These are phyloP conservation scores for Rhopilema esculentum DNA, from an alignment of 30 jellyfish, hydroid and myxozoan genomes.

Conservation along the genomic window DNA sequence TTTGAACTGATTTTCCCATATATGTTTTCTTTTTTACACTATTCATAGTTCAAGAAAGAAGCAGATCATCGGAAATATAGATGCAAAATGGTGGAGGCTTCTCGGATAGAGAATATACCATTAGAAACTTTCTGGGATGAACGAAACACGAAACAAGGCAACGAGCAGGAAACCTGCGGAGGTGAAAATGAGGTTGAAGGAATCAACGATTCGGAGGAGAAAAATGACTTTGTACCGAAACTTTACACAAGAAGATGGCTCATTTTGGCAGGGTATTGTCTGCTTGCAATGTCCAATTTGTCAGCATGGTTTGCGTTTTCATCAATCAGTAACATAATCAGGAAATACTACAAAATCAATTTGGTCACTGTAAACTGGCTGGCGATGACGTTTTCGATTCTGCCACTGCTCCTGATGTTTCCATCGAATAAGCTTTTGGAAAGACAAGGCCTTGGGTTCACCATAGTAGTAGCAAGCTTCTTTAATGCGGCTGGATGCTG, in stretches of 20 bases:
- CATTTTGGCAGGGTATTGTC: slow-evolving; percentile 68
- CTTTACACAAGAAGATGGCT: slow-evolving; percentile 73
- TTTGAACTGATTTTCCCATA: background rate
- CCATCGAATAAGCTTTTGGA: slow-evolving; percentile 76
- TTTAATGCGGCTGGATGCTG: slow-evolving; percentile 75
- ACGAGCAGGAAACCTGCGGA: background rate
- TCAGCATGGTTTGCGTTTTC: slow-evolving; percentile 81
- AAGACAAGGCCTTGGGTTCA: slow-evolving; percentile 64
- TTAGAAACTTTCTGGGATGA: background rate
- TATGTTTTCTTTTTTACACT: background rate
- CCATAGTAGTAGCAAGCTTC: slow-evolving; percentile 59
- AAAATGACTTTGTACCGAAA: background rate
- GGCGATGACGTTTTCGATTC: slow-evolving; percentile 68
- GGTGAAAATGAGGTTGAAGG: background rate
- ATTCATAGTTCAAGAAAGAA: too few relatives aligned
- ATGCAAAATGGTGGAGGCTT: background rate
- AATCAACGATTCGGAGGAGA: background rate
- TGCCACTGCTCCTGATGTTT: slow-evolving; percentile 58
- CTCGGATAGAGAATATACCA: background rate
- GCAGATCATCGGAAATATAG: background rate
- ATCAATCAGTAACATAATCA: slow-evolving; percentile 78
- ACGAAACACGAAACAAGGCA: background rate
- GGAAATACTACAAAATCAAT: slow-evolving; percentile 53
- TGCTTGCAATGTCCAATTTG: slow-evolving; percentile 66
- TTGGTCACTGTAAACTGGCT: slow-evolving; percentile 74